These are phyloP conservation scores for Mesitornis unicolor DNA, from an alignment of 2,113 vertebrate species.

Conservation along the genomic window DNA sequence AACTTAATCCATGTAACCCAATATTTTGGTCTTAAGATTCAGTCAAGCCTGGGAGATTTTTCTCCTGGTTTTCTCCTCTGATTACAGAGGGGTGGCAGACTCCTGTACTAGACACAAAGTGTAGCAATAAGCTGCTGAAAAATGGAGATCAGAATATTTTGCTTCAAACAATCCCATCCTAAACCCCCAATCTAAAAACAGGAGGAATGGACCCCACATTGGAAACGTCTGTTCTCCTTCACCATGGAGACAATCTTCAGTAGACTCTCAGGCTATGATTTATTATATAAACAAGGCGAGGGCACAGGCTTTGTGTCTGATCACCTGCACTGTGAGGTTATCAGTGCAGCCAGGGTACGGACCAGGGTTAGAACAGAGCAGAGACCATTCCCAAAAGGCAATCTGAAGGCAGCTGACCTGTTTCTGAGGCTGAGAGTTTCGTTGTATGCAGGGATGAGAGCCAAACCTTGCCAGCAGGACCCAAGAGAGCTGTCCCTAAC, in stretches of 20 bases:
- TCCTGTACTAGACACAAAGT: not conserved
- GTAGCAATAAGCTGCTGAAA: not conserved
- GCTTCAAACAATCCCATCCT: not conserved
- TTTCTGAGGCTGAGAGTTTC: not conserved
- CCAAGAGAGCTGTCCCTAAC: not conserved
- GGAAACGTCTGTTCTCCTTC: not conserved
- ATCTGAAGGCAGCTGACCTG: not conserved
- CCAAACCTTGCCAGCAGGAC: not conserved
- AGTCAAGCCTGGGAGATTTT: not conserved
- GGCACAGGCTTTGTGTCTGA: not conserved
- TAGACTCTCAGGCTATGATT: not conserved
- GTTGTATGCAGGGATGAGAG: not conserved
- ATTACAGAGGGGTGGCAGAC: not conserved
- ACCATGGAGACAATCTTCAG: not conserved
- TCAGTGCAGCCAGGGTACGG: not conserved
- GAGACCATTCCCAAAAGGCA: not conserved
- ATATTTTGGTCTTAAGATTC: not conserved
- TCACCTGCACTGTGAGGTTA: not conserved
- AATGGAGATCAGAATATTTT: not conserved
- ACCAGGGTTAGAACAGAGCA: not conserved
- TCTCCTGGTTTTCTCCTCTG: not conserved
- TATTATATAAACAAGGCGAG: not conserved
- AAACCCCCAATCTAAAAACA: not conserved
- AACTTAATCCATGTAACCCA: not conserved
- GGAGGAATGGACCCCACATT: not conserved